Conservation (phyloP, 37 sponge, comb jelly and placozoan genomes). For the Oscarella lobularis region DNA sequence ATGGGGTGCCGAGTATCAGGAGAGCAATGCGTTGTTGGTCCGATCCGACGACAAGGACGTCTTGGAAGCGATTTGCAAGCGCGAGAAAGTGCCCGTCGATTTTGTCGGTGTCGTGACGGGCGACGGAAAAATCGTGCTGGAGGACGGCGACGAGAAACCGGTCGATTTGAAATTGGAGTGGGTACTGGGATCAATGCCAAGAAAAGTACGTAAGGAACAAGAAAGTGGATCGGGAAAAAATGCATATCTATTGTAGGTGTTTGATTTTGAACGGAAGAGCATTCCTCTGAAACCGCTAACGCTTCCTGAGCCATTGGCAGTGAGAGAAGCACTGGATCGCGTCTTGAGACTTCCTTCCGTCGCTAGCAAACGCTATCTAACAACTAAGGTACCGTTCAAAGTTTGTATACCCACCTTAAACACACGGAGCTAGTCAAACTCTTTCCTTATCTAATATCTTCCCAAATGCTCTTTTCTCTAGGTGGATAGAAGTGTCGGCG, state of each 20-base stretch:
- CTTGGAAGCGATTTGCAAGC: not conserved
- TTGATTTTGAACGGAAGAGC: not conserved
- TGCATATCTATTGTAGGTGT: no score
- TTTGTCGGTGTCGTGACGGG: slow-evolving; percentile 9
- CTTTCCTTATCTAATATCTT: no score
- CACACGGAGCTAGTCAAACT: no score
- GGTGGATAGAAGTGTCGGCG: slow-evolving; percentile 15
- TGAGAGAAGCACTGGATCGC: slow-evolving; percentile 8
- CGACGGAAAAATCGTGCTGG: slow-evolving; percentile 6
- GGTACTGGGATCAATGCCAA: slow-evolving; percentile 1
- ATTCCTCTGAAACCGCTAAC: not conserved
- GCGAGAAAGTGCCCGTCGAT: slow-evolving; percentile 4
- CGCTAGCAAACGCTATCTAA: slow-evolving; percentile 13
- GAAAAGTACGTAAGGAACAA: slow-evolving; percentile 1
- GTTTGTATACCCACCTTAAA: no score
- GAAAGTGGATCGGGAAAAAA: no score
- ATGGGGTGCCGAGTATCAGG: slow-evolving; percentile 19
- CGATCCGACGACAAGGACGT: not conserved
- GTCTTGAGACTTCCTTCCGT: slow-evolving; percentile 13
- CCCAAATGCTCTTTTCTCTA: not conserved
- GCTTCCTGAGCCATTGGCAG: not conserved
- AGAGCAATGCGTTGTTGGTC: slow-evolving; percentile 11
- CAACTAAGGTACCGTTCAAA: slow-evolving; percentile 10
- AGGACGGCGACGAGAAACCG: not conserved
- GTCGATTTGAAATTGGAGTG: not conserved